Evolutionary conservation across 2,888 invertebrate genomes (phyloP).

Genomic region (Yponomeuta cagnagella): DNA sequence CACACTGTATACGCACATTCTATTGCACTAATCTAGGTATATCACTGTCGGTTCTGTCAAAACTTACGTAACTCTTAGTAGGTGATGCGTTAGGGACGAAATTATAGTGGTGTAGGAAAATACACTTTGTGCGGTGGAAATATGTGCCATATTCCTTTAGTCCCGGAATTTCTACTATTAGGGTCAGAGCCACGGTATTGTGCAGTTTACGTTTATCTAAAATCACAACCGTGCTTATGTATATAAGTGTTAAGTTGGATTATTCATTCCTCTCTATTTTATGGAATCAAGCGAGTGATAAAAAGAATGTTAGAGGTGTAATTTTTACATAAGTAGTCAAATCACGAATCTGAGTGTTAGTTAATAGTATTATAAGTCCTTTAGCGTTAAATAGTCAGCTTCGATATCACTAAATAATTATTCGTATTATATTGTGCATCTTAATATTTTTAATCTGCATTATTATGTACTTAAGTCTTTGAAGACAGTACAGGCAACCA

Average conservation of each 20-base stretch:
- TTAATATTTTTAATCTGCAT: neutral
- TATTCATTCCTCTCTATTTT: constrained; percentile 8
- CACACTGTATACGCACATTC: neutral
- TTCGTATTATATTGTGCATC: neutral
- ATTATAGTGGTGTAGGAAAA: neutral
- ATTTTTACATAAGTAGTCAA: constrained; percentile 10
- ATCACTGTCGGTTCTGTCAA: neutral
- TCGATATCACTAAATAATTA: neutral
- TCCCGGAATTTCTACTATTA: neutral
- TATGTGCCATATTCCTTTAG: neutral
- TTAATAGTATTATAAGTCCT: constrained; percentile 8
- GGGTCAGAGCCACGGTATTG: neutral
- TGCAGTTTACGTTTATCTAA: neutral
- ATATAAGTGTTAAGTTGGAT: neutral
- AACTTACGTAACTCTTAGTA: neutral
- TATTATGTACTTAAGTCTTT: neutral
- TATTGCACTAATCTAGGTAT: neutral
- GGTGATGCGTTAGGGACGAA: neutral
- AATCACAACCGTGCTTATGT: neutral
- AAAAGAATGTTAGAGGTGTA: neutral
- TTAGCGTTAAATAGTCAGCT: constrained; percentile 8
- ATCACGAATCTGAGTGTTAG: constrained; percentile 15
- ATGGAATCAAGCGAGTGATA: constrained; percentile 9
- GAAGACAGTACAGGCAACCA: neutral
- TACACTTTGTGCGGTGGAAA: neutral